Base-by-base conservation (phyloP, 2,797 vertebrate genomes). In the Anguilla marmorata region DNA sequence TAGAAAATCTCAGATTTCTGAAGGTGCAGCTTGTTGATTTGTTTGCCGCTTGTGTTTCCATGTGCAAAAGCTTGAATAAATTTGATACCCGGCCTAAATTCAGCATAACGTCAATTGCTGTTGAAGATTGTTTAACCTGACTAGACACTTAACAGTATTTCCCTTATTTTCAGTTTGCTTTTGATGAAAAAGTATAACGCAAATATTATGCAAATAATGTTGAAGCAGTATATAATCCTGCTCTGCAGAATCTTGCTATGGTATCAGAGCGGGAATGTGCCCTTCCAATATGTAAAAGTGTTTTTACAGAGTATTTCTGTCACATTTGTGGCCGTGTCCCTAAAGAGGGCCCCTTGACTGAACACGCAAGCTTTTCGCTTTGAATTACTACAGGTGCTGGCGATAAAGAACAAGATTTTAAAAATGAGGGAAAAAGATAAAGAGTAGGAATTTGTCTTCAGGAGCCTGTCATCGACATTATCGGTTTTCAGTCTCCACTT, bases 311-410 rank as follows among this genome's bases (percentile, higher is more conserved):
- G 79, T 86, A 9, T 5, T 45, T 45, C 9, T 69, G 60, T 12
- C 58, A 69, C n/a, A 66, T 3, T 3, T 33, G 27, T 50, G 69
- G 82, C 83, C 27, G 50, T 45, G 82, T 41, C 41, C 33, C 50
- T 50, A 48, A 41, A 24, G 19, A 48, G 30, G 48, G 69, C 87
- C 45, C 4, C 63, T 11, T 16, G 3, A 84, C 27, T 37, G 54
- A 76, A 88, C 87, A 85, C 19, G 69, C 63, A 27, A 50, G 58
- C 60, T 82, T 88, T 79, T 88, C 85, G 14, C 27, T 76, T 85
- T 76, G 60, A 74, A 69, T 88, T 58, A 72, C 50, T 60, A 50
- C 87, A 88, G 80, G 87, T 82, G 80, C 58, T 84, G 41, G 45
- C 30, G 45, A 74, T 87, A 82, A 27, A 54, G 80, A 83, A 50